Base-by-base conservation (phyloP, 1,140 invertebrate genomes). In the Anoplolepis gracilipes region DNA sequence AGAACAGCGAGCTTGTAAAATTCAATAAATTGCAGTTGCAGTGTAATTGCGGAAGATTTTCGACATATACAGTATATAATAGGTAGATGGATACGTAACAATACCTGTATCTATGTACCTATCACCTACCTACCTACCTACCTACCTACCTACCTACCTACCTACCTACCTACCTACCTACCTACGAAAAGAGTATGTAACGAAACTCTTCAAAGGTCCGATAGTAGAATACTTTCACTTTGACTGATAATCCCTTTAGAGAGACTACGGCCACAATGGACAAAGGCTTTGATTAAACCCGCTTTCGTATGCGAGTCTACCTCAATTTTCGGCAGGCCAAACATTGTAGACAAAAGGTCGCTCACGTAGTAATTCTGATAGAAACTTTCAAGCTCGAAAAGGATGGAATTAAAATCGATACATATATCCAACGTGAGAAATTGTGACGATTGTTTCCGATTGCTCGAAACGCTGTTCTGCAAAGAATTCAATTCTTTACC, bases 261-360 rank as follows among this genome's bases (percentile, higher is more conserved):
- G 72, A 19, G 19, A 87, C 65, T 16, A 69, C 65, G 85, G 72
- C n/a, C 57, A n/a, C 8, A 57, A 88, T 76, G 88, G 46, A 90
- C 88, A 90, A 85, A 91, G 86, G 85, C 86, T 91, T 91, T 90
- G 90, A 92, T 92, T 91, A 90, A 91, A 87, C 77, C 55, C 85
- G 77, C 39, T 67, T 67, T 90, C 73, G 82, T 90, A 88, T 87
- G 88, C 77, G 72, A 91, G 84, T 59, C 59, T 49, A 25, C 8
- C 39, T 81, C 65, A 28, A 77, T 62, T 59, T 28, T 64, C 30
- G 55, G 46, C 13, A n/a, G 1, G n/a, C 67, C 28, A 69, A 53
- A 82, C 53, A 46, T 82, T 22, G 64, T 69, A 36, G 64, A 55
- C 64, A 79, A 39, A 22, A 39, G 49, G 59, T 78, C 59, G 67